phyloP scores from a whole-genome alignment of 2,797 vertebrate genomes.

The Semotilus atromaculatus region DNA sequence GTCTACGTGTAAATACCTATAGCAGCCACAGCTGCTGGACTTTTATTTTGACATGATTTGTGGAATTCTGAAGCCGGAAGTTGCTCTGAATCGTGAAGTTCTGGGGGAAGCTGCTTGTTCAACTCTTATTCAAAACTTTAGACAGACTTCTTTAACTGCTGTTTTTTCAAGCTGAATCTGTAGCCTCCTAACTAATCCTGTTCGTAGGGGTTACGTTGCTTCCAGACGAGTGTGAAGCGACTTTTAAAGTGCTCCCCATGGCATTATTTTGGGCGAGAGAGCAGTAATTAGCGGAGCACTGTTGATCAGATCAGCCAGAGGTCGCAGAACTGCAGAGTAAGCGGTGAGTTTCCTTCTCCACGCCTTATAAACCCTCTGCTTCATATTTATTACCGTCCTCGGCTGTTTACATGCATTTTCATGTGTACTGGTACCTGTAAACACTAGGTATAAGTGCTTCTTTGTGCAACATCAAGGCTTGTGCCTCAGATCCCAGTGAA shows the following conservation, averaged over 20 bases:
- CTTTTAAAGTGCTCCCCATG: slow-evolving; percentile 16
- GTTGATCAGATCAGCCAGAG: slow-evolving; percentile 53
- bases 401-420: neutral
- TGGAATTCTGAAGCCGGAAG: slow-evolving; percentile 42
- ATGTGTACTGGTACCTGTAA: neutral
- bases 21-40: neutral
- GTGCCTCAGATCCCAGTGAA: neutral
- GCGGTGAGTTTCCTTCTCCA: slow-evolving; percentile 49
- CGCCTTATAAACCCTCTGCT: neutral
- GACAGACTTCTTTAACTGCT: neutral
- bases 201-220: neutral
- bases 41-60: slow-evolving; percentile 33
- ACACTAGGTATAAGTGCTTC: neutral
- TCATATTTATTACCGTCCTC: neutral
- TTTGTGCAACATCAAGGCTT: slow-evolving; percentile 5
- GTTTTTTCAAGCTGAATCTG: neutral
- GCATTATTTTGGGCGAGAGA: slow-evolving; percentile 37
- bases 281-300: slow-evolving; percentile 30
- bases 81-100: slow-evolving; percentile 39
- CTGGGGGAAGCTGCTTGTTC: slow-evolving; percentile 25
- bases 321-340: slow-evolving; percentile 46
- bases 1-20: no score
- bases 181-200: neutral
- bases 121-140: slow-evolving; percentile 43
- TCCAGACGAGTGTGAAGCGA: neutral